Percentiles rank a stretch among this genome's conserved stretches.
Conservation (phyloP, 2,888 invertebrate genomes). For the Lasioglossum malachurum region DNA sequence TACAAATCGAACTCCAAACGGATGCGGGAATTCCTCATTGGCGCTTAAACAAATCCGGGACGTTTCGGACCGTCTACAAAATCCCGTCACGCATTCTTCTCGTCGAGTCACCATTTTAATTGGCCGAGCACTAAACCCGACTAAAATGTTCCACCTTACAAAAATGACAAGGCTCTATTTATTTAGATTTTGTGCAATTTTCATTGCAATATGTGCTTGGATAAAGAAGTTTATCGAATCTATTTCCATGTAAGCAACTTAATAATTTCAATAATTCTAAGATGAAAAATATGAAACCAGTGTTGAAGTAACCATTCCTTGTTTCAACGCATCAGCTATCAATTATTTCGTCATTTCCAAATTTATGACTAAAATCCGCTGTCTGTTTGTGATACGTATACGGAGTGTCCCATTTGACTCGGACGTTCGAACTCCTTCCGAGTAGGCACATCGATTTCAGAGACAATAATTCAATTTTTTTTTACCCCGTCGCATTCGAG, state of each 20-base stretch:
- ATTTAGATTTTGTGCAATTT: too few relatives aligned
- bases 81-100: neutral
- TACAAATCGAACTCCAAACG: neutral
- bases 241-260: too few relatives aligned
- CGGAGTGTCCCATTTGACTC: neutral
- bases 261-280: too few relatives aligned
- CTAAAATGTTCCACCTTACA: too few relatives aligned
- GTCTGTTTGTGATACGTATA: too few relatives aligned
- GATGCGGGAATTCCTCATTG: neutral
- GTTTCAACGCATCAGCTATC: fast-evolving
- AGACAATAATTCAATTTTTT: neutral
- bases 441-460: neutral
- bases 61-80: neutral
- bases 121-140: neutral
- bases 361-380: too few relatives aligned
- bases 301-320: neutral
- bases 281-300: too few relatives aligned
- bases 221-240: too few relatives aligned
- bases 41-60: neutral
- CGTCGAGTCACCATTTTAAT: neutral
- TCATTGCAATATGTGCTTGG: too few relatives aligned
- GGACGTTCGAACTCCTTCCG: neutral
- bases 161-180: too few relatives aligned
- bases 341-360: neutral
- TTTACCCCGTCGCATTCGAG: neutral